These are phyloP conservation scores for Mythimna impura DNA, from an alignment of 2,888 invertebrate genomes.

Conservation along the genomic window DNA sequence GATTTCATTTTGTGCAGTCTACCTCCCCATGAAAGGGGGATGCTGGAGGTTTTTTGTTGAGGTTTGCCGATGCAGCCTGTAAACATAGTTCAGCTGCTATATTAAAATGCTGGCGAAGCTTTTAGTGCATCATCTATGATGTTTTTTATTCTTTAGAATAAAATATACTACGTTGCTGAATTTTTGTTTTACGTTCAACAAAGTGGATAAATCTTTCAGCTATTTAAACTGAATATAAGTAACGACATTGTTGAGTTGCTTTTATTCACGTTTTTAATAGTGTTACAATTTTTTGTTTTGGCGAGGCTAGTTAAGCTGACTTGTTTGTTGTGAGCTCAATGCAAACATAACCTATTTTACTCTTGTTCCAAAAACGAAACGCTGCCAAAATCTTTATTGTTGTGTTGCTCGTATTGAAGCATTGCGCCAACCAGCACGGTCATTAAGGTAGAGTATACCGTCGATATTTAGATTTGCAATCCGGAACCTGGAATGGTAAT, in stretches of 20 bases:
- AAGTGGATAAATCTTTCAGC: slow-evolving; percentile 10
- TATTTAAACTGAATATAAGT: slow-evolving; percentile 26
- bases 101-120: slow-evolving; percentile 36
- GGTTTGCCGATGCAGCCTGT: slow-evolving; percentile 27
- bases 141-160: slow-evolving; percentile 13
- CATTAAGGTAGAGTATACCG: slow-evolving; percentile 23
- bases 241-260: slow-evolving; percentile 13
- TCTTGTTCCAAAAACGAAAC: slow-evolving; percentile 23
- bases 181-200: slow-evolving; percentile 29
- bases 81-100: slow-evolving; percentile 28
- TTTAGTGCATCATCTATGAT: slow-evolving; percentile 28
- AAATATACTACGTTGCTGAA: slow-evolving; percentile 27
- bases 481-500: slow-evolving; percentile 35
- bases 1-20: slow-evolving; percentile 49
- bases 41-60: slow-evolving; percentile 23
- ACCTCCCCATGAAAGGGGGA: slow-evolving; percentile 31
- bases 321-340: slow-evolving; percentile 24
- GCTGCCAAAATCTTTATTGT: slow-evolving; percentile 23
- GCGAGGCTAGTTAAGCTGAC: not conserved
- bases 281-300: slow-evolving; percentile 5
- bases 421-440: slow-evolving; percentile 3
- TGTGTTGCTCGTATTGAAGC: slow-evolving; percentile 9
- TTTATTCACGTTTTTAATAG: slow-evolving; percentile 1
- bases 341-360: slow-evolving; percentile 21
- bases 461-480: slow-evolving; percentile 24